phyloP scores from a whole-genome alignment of 2,888 invertebrate species.

The Mythimna albipuncta region DNA sequence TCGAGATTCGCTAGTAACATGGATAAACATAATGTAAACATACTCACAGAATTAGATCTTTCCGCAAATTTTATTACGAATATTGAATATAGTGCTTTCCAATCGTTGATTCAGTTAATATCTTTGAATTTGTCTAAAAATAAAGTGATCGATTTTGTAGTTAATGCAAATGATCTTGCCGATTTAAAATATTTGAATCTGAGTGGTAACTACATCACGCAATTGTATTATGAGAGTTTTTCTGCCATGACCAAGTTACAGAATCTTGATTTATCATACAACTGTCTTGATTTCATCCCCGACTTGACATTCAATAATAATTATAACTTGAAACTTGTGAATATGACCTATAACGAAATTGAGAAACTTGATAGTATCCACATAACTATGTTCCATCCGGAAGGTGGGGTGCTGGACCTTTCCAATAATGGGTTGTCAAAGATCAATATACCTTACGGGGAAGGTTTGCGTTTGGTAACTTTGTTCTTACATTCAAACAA shows the following conservation, averaged over 20 bases:
- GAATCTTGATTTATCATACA: constrained; percentile 84
- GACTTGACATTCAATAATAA: constrained; percentile 76
- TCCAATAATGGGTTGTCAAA: constrained; percentile 80
- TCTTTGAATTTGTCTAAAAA: constrained; percentile 81
- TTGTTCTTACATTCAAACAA: constrained; percentile 80
- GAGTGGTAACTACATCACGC: constrained; percentile 77
- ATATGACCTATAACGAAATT: constrained; percentile 80
- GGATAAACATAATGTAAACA: constrained; percentile 64
- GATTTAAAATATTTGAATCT: constrained; percentile 80
- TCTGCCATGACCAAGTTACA: constrained; percentile 79
- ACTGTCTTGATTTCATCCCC: constrained; percentile 77
- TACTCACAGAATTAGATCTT: constrained; percentile 81
- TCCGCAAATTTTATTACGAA: constrained; percentile 79
- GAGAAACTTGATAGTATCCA: constrained; percentile 72
- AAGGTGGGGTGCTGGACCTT: constrained; percentile 82
- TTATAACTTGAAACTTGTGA: constrained; percentile 77
- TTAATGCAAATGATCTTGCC: constrained; percentile 76
- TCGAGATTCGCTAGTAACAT: constrained; percentile 68
- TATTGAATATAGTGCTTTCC: constrained; percentile 82
- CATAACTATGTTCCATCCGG: constrained; percentile 78
- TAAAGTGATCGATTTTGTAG: constrained; percentile 74
- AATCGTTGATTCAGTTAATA: constrained; percentile 74
- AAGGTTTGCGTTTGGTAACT: constrained; percentile 74
- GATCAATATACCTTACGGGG: constrained; percentile 75
- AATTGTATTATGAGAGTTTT: constrained; percentile 78